Percentiles rank a stretch among this genome's conserved stretches.
Evolutionary conservation across 2,113 vertebrate species (phyloP).

Genomic region (Ochotona princeps): DNA sequence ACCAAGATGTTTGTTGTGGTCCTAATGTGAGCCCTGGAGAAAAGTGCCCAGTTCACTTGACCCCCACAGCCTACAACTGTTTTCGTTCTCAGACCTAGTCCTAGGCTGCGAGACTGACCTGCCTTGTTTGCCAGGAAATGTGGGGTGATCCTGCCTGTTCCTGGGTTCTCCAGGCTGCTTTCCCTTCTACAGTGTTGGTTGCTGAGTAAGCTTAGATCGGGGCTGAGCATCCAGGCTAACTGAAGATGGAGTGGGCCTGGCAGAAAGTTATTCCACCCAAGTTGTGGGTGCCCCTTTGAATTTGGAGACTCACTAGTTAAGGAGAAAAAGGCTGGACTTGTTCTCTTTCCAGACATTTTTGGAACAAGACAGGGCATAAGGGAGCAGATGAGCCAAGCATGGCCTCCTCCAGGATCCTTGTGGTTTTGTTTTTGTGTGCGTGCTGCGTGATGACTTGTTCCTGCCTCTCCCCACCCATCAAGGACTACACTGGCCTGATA

Average conservation of each 20-base stretch:
- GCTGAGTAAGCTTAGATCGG: neutral
- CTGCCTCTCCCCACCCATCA: neutral
- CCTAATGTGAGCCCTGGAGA: neutral
- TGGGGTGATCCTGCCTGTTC: no score
- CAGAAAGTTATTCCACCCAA: neutral
- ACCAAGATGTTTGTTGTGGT: no score
- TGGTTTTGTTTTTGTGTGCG: neutral
- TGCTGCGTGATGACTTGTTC: neutral
- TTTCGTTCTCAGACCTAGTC: neutral
- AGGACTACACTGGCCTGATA: neutral
- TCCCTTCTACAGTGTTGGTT: neutral
- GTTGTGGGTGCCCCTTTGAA: neutral
- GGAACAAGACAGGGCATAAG: neutral
- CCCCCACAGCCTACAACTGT: neutral
- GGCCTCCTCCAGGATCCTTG: neutral
- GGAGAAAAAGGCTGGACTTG: neutral
- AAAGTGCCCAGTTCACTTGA: neutral
- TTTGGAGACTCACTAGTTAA: neutral
- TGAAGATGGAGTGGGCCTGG: neutral
- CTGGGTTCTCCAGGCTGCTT: neutral
- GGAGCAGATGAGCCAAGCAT: neutral
- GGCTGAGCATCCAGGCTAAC: neutral
- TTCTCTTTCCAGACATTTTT: neutral
- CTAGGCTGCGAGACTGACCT: rapidly evolving
- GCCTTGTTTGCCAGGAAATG: neutral